Conservation (phyloP, 2,797 vertebrate genomes). For the Epinephelus malabaricus region DNA sequence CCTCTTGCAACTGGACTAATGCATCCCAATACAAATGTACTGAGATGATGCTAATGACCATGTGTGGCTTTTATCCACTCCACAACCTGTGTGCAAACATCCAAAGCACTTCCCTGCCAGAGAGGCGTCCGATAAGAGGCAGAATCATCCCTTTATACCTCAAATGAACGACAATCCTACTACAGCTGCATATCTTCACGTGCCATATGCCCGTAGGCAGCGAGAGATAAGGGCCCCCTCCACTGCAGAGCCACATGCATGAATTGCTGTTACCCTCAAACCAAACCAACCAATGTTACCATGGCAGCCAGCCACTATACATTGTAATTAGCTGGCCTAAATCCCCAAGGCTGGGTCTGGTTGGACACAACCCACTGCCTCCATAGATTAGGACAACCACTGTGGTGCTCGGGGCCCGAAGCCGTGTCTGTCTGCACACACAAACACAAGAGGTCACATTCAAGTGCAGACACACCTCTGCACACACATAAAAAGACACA, state of each 20-base stretch:
- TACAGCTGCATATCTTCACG: constrained; percentile 72
- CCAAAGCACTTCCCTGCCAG: constrained; percentile 29
- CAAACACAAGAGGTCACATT: constrained; percentile 32
- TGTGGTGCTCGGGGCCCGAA: constrained; percentile 5
- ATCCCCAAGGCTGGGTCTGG: constrained; percentile 63
- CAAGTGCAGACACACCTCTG: constrained; percentile 46
- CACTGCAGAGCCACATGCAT: constrained; percentile 46
- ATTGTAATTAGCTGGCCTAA: constrained; percentile 78
- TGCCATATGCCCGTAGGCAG: constrained; percentile 70
- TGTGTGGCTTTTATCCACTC: constrained; percentile 54
- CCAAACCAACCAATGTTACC: constrained; percentile 69
- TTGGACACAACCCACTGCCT: constrained; percentile 62
- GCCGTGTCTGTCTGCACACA: constrained; percentile 12
- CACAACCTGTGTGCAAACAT: constrained; percentile 43
- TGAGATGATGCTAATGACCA: constrained; percentile 40
- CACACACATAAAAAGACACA: constrained; percentile 27
- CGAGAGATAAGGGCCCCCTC: constrained; percentile 70
- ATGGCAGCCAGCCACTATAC: constrained; percentile 80
- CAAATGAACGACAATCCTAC: constrained; percentile 63
- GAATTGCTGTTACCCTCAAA: constrained; percentile 45
- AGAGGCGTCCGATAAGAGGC: constrained; percentile 44
- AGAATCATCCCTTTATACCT: constrained; percentile 40
- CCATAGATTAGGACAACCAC: constrained; percentile 59
- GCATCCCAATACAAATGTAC: constrained; percentile 18
- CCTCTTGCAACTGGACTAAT: no score